These are phyloP conservation scores for Falco concolor DNA, from an alignment of 2,797 vertebrate species.

Conservation along the genomic window DNA sequence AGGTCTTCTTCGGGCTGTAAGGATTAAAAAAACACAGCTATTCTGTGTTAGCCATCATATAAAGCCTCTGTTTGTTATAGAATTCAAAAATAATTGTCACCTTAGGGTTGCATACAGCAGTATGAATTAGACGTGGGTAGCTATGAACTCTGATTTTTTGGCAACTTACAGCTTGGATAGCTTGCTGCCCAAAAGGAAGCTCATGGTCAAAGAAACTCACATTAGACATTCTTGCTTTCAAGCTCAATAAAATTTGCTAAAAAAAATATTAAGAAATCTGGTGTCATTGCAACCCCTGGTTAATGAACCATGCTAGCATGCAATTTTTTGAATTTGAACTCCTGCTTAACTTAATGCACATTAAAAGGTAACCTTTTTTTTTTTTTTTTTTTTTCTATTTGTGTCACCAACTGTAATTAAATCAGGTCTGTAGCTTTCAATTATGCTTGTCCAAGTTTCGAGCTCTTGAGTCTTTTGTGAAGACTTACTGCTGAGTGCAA, in stretches of 20 bases:
- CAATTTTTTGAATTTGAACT: conserved; percentile 8
- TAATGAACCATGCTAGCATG: neutral
- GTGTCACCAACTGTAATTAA: conserved; percentile 9
- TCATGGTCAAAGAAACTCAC: conserved; percentile 19
- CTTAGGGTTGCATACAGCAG: conserved; percentile 53
- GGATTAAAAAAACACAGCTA: conserved; percentile 3
- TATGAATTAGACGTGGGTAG: conserved; percentile 34
- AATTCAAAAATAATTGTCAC: conserved; percentile 71
- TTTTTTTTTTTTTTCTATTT: neutral
- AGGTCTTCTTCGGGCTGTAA: conserved; percentile 55
- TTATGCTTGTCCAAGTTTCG: conserved; percentile 15
- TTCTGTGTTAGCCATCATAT: conserved; percentile 45
- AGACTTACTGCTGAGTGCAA: conserved; percentile 31
- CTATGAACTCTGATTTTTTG: neutral
- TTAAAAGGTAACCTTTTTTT: neutral
- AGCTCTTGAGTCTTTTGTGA: conserved; percentile 37
- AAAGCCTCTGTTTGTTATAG: conserved; percentile 38
- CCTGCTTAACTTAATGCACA: neutral
- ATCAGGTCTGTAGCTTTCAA: neutral
- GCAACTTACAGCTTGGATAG: neutral
- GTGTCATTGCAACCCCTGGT: neutral
- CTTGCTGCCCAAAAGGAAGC: conserved; percentile 52
- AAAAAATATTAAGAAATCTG: neutral
- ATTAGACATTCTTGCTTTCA: neutral
- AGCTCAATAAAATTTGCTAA: neutral